Evolutionary conservation across 2,113 vertebrate genomes (phyloP), one percentile per base, ranked within the genome.

Genomic region (Emydura subglobosa): DNA sequence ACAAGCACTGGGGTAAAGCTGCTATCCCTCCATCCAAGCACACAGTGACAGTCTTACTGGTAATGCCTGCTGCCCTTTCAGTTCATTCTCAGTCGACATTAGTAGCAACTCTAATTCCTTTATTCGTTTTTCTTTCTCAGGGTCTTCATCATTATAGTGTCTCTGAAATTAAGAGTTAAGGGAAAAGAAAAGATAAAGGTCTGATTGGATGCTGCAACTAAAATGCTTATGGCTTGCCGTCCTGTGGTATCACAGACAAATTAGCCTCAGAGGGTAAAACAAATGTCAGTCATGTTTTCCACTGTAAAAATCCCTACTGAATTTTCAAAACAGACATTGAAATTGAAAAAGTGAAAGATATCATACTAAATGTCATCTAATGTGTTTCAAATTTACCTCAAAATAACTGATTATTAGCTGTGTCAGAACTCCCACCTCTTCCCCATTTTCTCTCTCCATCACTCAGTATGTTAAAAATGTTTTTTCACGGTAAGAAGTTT

Each of bases 141-240:
- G 99, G 97, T 99, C 99, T 98, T 99, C 99, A 98, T 99, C 99
- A 93, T 98, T 99, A 99, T 99, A 99, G 99, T 99, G 99, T 99
- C 99, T 99, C 99, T 99, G 97, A 96, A 98, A 98, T 97, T 96
- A 95, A 96, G 97, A 98, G 97, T 97, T 95, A 96, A 95, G 96
- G 93, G 91, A 96, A 96, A 96, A 85, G 90, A 98, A 95, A 97
- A 96, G 87, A 95, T 93, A 97, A 98, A 96, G 85, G 87, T 97
- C 96, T 95, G 87, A 97, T 86, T 89, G 93, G 93, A 94, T 96
- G 93, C 91, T 97, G 82, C 87, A 96, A 95, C 97, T 91, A 94
- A 88, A 91, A 96, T 54, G 92, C 82, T 76, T 86, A 91, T 93
- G 95, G 96, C 86, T 96, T 90, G 53, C 44, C 29, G 89, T 96